These are phyloP conservation scores for Zaprionus africanus DNA, from an alignment of 1,140 invertebrate genomes.

Conservation along the genomic window DNA sequence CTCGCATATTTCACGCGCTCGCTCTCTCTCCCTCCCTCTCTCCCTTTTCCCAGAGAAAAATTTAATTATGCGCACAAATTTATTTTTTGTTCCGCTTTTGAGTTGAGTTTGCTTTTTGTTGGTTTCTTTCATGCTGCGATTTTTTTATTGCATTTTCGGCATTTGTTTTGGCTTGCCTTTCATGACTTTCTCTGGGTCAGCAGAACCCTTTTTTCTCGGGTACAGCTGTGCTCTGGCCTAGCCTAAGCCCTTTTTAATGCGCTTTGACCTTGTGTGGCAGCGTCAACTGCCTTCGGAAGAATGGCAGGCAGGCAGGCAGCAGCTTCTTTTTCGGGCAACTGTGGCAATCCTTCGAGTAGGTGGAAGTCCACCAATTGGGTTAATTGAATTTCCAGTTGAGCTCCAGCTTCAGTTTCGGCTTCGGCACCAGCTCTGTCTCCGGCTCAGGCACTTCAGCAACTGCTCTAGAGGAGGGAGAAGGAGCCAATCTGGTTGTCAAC, in stretches of 20 bases:
- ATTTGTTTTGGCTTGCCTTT: constrained; percentile 54
- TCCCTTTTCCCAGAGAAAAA: constrained; percentile 30
- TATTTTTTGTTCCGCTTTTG: constrained; percentile 46
- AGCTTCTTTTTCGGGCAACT: constrained; percentile 36
- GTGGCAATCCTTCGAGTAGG: constrained; percentile 31
- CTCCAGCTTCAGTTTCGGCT: constrained; percentile 23
- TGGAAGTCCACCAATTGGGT: constrained; percentile 57
- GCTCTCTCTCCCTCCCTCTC: background rate
- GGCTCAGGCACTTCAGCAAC: constrained; percentile 19
- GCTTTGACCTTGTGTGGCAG: constrained; percentile 44
- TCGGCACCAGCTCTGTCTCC: background rate
- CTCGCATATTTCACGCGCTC: constrained; percentile 43
- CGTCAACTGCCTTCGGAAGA: background rate
- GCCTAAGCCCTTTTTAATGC: constrained; percentile 62
- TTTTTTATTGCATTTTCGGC: constrained; percentile 64
- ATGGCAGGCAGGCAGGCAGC: constrained; percentile 16
- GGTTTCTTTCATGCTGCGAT: constrained; percentile 44
- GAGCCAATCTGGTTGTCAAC: constrained; percentile 66
- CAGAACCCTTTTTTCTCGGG: constrained; percentile 55
- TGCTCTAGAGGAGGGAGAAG: constrained; percentile 11
- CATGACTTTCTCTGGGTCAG: constrained; percentile 51
- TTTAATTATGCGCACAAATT: constrained; percentile 75
- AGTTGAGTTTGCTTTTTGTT: constrained; percentile 13
- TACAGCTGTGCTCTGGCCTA: constrained; percentile 2
- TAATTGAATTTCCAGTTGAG: constrained; percentile 74